Conservation (phyloP, 2,888 invertebrate species). For the Pollenia amentaria region DNA sequence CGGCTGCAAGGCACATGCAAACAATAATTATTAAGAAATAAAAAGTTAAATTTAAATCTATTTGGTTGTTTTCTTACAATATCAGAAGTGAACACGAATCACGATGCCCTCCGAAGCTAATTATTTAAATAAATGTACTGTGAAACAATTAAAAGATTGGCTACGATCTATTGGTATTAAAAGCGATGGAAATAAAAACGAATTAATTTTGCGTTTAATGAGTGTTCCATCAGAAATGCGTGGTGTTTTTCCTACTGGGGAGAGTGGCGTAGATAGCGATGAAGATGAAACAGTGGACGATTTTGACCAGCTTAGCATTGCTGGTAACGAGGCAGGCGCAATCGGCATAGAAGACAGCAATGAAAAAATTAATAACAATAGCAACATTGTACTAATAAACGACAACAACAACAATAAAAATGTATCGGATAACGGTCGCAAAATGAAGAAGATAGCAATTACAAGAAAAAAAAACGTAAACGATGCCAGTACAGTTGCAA, state of each 20-base stretch:
- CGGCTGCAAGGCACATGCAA: too few species aligned
- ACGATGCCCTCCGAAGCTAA: conserved; percentile 5
- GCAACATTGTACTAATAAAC: too few species aligned
- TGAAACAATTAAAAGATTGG: conserved; percentile 35
- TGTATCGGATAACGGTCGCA: too few species aligned
- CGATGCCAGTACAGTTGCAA: neutral
- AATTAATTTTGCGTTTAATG: conserved; percentile 4
- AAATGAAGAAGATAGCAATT: too few species aligned
- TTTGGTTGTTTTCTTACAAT: conserved; percentile 3
- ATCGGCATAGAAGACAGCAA: too few species aligned
- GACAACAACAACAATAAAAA: too few species aligned
- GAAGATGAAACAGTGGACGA: conserved; percentile 7
- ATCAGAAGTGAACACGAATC: conserved; percentile 34
- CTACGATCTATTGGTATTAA: conserved; percentile 1
- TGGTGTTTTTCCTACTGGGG: neutral
- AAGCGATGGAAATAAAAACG: too few species aligned
- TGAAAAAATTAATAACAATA: too few species aligned
- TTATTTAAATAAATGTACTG: conserved; percentile 17
- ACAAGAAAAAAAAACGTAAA: conserved; percentile 15
- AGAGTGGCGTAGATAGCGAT: conserved; percentile 1
- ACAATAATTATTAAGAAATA: too few species aligned
- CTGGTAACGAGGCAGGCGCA: neutral
- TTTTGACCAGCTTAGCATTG: neutral
- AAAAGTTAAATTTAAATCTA: too few species aligned
- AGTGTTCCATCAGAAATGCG: neutral